Percentiles rank a stretch among this genome's conserved stretches.
Conservation (phyloP, 2,888 invertebrate genomes). For the Melieria picta region DNA sequence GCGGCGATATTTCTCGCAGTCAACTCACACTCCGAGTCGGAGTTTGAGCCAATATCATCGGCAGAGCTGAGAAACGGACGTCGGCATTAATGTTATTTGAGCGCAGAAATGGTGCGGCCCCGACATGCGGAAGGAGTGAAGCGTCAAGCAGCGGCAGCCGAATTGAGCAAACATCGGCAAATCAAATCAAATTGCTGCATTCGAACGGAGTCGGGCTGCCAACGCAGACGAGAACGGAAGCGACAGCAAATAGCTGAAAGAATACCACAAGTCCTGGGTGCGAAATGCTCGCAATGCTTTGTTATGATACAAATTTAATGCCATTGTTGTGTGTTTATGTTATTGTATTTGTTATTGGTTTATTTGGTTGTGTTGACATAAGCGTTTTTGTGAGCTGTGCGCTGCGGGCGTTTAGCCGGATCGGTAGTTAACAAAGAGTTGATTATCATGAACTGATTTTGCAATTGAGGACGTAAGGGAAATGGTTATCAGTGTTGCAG, state of each 20-base stretch:
- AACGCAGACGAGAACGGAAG: too few relatives aligned
- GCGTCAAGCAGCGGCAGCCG: slow-evolving; percentile 5
- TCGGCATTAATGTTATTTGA: slow-evolving; percentile 6
- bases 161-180: slow-evolving; percentile 39
- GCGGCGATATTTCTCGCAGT: background rate
- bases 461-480: too few relatives aligned
- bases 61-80: background rate
- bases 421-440: too few relatives aligned
- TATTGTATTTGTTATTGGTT: too few relatives aligned
- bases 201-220: background rate
- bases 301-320: too few relatives aligned
- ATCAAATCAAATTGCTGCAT: slow-evolving; percentile 29
- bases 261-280: background rate
- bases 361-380: too few relatives aligned
- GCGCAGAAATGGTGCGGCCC: background rate
- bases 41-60: background rate
- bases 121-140: slow-evolving; percentile 6
- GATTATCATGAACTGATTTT: too few relatives aligned
- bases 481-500: too few relatives aligned
- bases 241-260: background rate
- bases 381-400: too few relatives aligned
- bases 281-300: too few relatives aligned
- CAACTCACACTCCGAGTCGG: slow-evolving; percentile 7
- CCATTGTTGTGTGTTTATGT: too few relatives aligned
- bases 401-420: too few relatives aligned